phyloP scores from a whole-genome alignment of 2,113 vertebrate species.

The Cynopterus brachyotis region DNA sequence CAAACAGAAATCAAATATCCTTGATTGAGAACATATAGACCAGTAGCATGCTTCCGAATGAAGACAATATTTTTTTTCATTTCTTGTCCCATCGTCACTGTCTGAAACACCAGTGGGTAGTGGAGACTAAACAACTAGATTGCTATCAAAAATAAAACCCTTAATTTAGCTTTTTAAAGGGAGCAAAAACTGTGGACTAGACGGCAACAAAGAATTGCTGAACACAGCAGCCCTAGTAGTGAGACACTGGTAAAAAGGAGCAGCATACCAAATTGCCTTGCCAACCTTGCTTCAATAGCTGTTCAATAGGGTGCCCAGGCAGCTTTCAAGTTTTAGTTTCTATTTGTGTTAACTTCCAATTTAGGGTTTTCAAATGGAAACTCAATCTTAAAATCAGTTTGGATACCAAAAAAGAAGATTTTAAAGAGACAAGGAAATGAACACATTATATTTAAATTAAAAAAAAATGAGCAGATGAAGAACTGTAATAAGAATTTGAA shows the following conservation, averaged over 20 bases:
- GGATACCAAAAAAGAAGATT: slow-evolving; percentile 76
- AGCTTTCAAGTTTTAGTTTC: slow-evolving; percentile 67
- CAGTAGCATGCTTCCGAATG: not conserved
- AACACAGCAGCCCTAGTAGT: slow-evolving; percentile 37
- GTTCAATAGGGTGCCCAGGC: slow-evolving; percentile 62
- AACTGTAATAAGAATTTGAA: slow-evolving; percentile 70
- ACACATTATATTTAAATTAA: slow-evolving; percentile 67
- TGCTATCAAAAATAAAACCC: slow-evolving; percentile 68
- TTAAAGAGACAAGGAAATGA: slow-evolving; percentile 68
- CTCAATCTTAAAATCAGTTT: slow-evolving; percentile 78
- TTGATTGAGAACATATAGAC: not conserved
- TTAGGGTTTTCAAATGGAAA: slow-evolving; percentile 77
- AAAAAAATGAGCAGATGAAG: slow-evolving; percentile 64
- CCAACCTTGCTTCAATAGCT: slow-evolving; percentile 60
- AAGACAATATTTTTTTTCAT: not conserved
- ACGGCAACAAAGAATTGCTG: slow-evolving; percentile 59
- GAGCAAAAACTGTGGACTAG: slow-evolving; percentile 39
- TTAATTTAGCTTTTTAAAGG: slow-evolving; percentile 57
- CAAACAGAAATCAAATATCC: not conserved
- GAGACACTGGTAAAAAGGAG: slow-evolving; percentile 6
- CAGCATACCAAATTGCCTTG: slow-evolving; percentile 50
- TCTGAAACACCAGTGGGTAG: slow-evolving; percentile 27
- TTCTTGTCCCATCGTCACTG: not conserved
- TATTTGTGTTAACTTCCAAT: slow-evolving; percentile 78
- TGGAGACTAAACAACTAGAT: slow-evolving; percentile 39